Base-by-base conservation (phyloP, 2,888 invertebrate species). In the Drosophila histrio region DNA sequence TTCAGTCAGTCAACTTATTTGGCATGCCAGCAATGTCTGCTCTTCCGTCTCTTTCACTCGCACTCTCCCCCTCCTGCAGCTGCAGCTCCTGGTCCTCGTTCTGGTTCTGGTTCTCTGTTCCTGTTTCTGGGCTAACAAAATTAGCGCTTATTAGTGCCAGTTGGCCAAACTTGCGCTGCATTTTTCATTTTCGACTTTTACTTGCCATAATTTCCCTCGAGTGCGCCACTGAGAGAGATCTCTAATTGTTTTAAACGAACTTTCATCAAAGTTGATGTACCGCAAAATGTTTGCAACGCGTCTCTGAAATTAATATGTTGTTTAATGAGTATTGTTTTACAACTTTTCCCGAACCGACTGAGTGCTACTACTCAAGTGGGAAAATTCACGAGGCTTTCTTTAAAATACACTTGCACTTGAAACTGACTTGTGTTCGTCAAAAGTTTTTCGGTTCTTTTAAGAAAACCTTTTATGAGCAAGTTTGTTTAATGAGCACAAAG, bases 81-180 rank as follows among this genome's bases (percentile, higher is more conserved):
- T 22, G 3, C 46, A 1, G 34, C 3, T 46, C 7, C 41, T n/a
- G n/a, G n/a, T n/a, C 34, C 6, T 11, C 17, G 5, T 6, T 34
- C 21, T 21, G n/a, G 15, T 52, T 19, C 44, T 47, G 39, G n/a
- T n/a, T 21, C 21, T 47, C 50, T 26, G 17, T 26, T 59, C 32
- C 57, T 47, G 60, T 64, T 64, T 63, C 63, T 65, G 62, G 68
- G 69, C 84, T 83, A 84, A 84, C 86, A 76, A 83, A 84, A 84
- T 84, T 84, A 84, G 81, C 78, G 84, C 86, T 81, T 83, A 81
- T 84, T 84, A 84, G 86, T 81, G 85, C 79, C 81, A 81, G 80
- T 81, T 81, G 81, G 83, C 57, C 79, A 79, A 84, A 82, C 79
- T 82, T 81, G 21, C 50, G 58, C 72, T 61, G 54, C 68, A 58